Evolutionary conservation across 2,797 vertebrate genomes (phyloP), one percentile per base, ranked within the genome.

Genomic region (Glyptemys insculpta): DNA sequence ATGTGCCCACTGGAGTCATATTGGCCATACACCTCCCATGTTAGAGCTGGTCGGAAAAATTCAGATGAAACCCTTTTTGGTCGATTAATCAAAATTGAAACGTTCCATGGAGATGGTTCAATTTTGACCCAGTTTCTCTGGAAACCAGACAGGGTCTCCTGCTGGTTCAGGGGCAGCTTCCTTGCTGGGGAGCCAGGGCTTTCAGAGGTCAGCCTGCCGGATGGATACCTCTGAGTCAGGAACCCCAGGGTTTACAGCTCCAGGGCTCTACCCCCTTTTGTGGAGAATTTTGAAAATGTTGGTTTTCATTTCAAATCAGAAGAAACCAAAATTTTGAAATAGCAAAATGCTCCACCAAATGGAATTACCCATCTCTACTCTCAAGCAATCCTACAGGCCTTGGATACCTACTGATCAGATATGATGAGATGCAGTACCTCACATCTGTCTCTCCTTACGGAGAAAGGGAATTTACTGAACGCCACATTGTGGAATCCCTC

Each of bases 201-300:
- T 44, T 5, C 15, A 2, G 62, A 50, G 5, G 81, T 54, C 10
- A 91, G 44, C 76, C 27, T 44, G 11, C 19, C 65, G 59, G 34
- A 2, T 74, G 41, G 52, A 23, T 56, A 6, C 25, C 44, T 78
- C 79, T 57, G 7, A 86, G 12, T 68, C 34, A 82, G 92, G 14
- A 21, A 72, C 19, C 81, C 88, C 57, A 94, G 21, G 19, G 25
- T 11, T 6, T 47, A 4, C 1, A 78, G 79, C 50, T 85, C 89
- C 19, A 9, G 62, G 25, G 44, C 29, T 72, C 37, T 1, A 41
- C 8, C 12, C 81, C 79, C 12, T 5, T 54, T 56, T 14, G 49
- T n/a, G 65, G 34, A 68, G n/a, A 68, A 72, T 84, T 89, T 94
- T 0, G 0, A 7, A 23, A 1, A 0, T 2, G 0, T 25, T 82